A percentile compares a stretch with the other conserved stretches of the same genome.
Evolutionary conservation across 1,140 invertebrate genomes (phyloP).

Genomic region (Papilio aristodemus): DNA sequence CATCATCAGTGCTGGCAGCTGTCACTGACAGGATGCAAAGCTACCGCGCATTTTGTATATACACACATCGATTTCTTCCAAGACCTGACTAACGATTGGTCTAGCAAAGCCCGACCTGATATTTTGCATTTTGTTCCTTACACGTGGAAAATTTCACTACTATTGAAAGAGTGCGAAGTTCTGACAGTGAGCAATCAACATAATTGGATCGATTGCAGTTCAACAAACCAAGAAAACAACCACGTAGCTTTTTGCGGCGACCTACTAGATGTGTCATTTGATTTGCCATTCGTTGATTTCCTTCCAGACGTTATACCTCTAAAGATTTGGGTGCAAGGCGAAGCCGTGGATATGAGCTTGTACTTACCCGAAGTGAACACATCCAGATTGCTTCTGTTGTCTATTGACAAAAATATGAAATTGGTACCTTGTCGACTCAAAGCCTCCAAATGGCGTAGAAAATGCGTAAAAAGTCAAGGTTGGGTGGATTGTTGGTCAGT

Average conservation of each 20-base stretch:
- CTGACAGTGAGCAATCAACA: constrained; percentile 97
- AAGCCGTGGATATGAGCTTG: constrained; percentile 93
- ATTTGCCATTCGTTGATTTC: constrained; percentile 95
- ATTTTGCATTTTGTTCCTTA: constrained; percentile 97
- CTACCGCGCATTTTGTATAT: constrained; percentile 94
- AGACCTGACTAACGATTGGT: constrained; percentile 98
- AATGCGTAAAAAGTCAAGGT: constrained; percentile 88
- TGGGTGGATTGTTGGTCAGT: constrained; percentile 98
- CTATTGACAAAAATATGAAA: constrained; percentile 94
- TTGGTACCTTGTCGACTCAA: constrained; percentile 83
- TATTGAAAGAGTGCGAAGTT: constrained; percentile 97
- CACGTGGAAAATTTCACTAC: constrained; percentile 95
- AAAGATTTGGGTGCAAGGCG: constrained; percentile 96
- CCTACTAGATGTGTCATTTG: constrained; percentile 94
- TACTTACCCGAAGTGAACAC: constrained; percentile 96
- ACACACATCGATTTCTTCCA: constrained; percentile 97
- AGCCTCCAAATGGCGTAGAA: constrained; percentile 90
- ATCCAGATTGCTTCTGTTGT: constrained; percentile 88
- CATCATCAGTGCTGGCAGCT: constrained; percentile 96
- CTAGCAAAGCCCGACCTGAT: constrained; percentile 93
- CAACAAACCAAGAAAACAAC: constrained; percentile 96
- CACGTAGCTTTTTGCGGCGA: constrained; percentile 96
- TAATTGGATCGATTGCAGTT: constrained; percentile 99
- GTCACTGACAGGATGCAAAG: constrained; percentile 95
- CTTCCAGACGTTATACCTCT: constrained; percentile 92